Percentiles rank a stretch among this genome's conserved stretches.
These are phyloP conservation scores for Drosophila eugracilis DNA, from an alignment of 1,140 invertebrate species.

Conservation along the genomic window DNA sequence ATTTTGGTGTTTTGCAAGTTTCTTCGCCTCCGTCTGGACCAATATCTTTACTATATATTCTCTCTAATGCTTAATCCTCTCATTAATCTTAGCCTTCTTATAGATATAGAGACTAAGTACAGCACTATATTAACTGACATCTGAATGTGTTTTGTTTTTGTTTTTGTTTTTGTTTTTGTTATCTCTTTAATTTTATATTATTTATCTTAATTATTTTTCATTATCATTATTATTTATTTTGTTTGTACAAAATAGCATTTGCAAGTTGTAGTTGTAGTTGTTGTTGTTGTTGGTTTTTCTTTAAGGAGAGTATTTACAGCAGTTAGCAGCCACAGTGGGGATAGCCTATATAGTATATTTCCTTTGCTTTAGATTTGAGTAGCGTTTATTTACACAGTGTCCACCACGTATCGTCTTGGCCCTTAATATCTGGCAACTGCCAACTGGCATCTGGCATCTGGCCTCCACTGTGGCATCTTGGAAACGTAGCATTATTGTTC, in stretches of 20 bases:
- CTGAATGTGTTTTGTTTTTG: conserved; percentile 20
- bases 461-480: conserved; percentile 18
- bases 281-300: too few species aligned
- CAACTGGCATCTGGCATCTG: conserved; percentile 15
- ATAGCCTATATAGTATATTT: not conserved
- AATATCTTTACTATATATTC: conserved; percentile 5
- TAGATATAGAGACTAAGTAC: conserved; percentile 32
- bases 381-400: conserved; percentile 28
- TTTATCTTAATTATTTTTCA: conserved; percentile 8
- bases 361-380: not conserved
- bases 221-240: conserved; percentile 4
- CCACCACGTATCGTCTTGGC: conserved; percentile 2
- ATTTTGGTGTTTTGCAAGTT: conserved; percentile 42
- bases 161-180: too few species aligned
- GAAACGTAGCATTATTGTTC: conserved; percentile 30
- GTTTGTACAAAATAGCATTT: conserved; percentile 57
- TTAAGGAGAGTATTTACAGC: conserved; percentile 32
- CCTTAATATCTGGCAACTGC: conserved; percentile 4
- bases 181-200: conserved; percentile 7
- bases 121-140: conserved; percentile 39
- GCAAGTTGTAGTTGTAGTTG: conserved; percentile 6
- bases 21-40: conserved; percentile 28
- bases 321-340: conserved; percentile 18
- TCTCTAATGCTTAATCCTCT: conserved; percentile 13
- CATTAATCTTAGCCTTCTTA: conserved; percentile 10